Evolutionary conservation across 2,113 vertebrate species (phyloP), one percentile per base, ranked within the genome.

Genomic region (Nestor notabilis): DNA sequence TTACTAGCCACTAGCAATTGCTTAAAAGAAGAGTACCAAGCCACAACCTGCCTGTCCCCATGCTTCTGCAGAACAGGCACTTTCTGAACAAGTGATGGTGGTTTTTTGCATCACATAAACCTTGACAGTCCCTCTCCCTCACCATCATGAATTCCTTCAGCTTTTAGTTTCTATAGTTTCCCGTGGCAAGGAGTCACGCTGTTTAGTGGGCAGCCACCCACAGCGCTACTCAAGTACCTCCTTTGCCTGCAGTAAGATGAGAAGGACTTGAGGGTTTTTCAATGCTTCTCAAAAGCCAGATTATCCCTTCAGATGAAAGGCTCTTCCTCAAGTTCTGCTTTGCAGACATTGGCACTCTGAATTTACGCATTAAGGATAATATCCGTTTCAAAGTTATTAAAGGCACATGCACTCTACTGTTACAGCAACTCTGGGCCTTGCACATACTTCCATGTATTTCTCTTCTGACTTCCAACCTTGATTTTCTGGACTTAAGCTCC

Each of bases 41-140:
- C 17, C 58, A 78, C 18, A 6, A 13, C 29, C 37, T 7, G 20
- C 20, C 11, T 58, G 21, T 35, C 13, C 5, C 33, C 13, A 8
- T 24, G 13, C 10, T 23, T 68, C 39, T 79, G 28, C 44, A 29
- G 23, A 87, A 39, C 39, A 52, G 18, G 5, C 7, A 50, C 6
- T 16, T 68, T 35, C 66, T 47, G 35, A 52, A 88, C 8, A 77
- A 61, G 13, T 2, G 3, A 24, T 11, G 8, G 1, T 35, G 13
- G 0, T 0, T 27, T 49, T 71, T 37, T 78, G 12, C 17, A 50
- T 49, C 2, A 0, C 20, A 37, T 55, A 50, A 47, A 47, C 52
- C 49, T 90, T 80, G 41, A 44, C 17, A 74, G 44, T 28, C 33
- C 15, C n/a, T 60, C 31, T 84, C 43, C 55, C 11, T 64, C 49